A percentile compares a stretch with the other conserved stretches of the same genome.
Conservation (phyloP, 2,888 invertebrate species). For the Lasioglossum morio region DNA sequence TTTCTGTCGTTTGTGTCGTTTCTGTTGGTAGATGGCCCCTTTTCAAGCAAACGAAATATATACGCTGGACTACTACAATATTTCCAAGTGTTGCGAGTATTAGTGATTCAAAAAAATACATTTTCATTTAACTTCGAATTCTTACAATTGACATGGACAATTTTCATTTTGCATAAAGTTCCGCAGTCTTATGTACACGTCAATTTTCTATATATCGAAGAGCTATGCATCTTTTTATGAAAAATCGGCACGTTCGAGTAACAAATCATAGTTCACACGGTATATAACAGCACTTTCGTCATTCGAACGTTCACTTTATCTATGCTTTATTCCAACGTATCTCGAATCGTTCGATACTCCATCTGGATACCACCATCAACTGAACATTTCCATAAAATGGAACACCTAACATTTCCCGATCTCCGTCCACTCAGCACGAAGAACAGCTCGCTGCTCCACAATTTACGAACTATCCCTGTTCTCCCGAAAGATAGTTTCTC, state of each 20-base stretch:
- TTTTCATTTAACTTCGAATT: too few relatives aligned
- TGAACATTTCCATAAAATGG: neutral
- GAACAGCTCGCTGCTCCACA: neutral
- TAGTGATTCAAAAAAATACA: too few relatives aligned
- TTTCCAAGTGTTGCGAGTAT: neutral
- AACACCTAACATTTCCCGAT: neutral
- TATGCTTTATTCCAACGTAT: neutral
- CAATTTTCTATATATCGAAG: too few relatives aligned
- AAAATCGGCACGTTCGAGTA: neutral
- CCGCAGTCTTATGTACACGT: too few relatives aligned
- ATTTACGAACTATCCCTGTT: neutral
- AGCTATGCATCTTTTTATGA: neutral
- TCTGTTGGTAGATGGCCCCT: neutral
- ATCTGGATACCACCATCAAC: neutral
- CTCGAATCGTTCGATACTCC: neutral
- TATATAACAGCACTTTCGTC: neutral
- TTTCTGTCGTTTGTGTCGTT: too few relatives aligned
- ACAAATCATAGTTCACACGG: neutral
- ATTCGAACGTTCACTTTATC: neutral
- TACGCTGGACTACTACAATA: neutral
- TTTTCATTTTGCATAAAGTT: neutral
- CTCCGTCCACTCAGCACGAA: neutral
- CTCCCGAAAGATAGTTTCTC: neutral
- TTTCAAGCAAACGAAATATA: neutral
- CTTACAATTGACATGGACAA: neutral